Conservation (phyloP, 1,140 invertebrate genomes). For the Rhizoglyphus robini region DNA sequence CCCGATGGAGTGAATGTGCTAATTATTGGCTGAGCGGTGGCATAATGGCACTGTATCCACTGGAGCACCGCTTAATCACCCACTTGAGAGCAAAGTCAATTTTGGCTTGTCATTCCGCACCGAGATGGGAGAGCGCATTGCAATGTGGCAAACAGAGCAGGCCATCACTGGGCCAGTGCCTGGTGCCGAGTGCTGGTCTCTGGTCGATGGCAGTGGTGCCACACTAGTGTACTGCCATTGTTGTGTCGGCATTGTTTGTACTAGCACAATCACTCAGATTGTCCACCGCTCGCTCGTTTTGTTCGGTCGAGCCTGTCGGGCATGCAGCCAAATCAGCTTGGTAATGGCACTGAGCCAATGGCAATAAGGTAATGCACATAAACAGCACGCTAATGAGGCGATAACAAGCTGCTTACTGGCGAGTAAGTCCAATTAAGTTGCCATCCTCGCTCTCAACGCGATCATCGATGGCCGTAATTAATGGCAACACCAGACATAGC, state of each 20-base stretch:
- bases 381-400: constrained; percentile 10
- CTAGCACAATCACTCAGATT: not conserved
- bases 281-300: not conserved
- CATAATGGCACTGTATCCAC: not conserved
- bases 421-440: constrained; percentile 9
- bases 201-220: too few species aligned
- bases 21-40: not conserved
- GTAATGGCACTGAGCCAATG: not conserved
- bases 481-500: not conserved
- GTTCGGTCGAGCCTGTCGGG: constrained; percentile 4
- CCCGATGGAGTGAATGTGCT: not conserved
- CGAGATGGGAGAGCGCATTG: too few species aligned
- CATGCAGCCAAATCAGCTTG: not conserved
- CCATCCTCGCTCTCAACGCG: not conserved
- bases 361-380: constrained; percentile 3
- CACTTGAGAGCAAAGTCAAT: constrained; percentile 12
- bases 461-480: constrained; percentile 6
- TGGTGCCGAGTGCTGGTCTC: too few species aligned
- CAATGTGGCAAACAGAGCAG: too few species aligned
- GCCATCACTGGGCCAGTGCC: too few species aligned
- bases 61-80: not conserved
- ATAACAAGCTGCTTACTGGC: constrained; percentile 15
- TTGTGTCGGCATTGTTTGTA: not conserved
- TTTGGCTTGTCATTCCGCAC: not conserved
- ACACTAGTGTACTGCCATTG: too few species aligned